These are phyloP conservation scores for Leptinotarsa juncta DNA, from an alignment of 2,888 invertebrate species.

Conservation along the genomic window DNA sequence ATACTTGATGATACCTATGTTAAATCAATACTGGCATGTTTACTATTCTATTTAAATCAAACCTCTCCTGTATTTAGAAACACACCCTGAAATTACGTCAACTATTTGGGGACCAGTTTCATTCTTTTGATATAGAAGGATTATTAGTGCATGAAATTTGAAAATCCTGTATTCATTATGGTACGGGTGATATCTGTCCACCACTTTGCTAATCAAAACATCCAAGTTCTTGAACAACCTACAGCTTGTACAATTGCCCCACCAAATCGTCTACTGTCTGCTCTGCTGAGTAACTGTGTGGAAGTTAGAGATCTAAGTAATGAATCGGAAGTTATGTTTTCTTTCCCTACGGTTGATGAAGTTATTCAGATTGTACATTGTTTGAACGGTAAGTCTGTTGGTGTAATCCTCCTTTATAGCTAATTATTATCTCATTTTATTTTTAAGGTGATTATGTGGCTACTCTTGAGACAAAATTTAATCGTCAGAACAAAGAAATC, in stretches of 20 bases:
- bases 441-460: constrained; percentile 74
- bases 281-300: constrained; percentile 71
- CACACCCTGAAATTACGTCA: constrained; percentile 12
- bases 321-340: constrained; percentile 67
- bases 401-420: background rate
- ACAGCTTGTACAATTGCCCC: constrained; percentile 74
- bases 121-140: too few species aligned
- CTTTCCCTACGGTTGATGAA: constrained; percentile 80
- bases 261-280: constrained; percentile 71
- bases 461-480: constrained; percentile 72
- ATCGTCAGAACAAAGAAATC: constrained; percentile 64
- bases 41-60: constrained; percentile 6
- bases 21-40: background rate
- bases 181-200: constrained; percentile 78
- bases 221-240: constrained; percentile 75
- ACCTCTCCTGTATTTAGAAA: background rate
- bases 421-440: background rate
- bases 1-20: background rate
- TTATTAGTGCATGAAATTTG: background rate
- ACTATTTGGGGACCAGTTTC: background rate
- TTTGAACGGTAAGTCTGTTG: constrained; percentile 68
- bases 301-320: constrained; percentile 71
- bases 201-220: constrained; percentile 75
- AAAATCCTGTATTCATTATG: constrained; percentile 63
- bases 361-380: constrained; percentile 77